Conservation (phyloP, 2,797 vertebrate genomes). For the Malurus splendens region DNA sequence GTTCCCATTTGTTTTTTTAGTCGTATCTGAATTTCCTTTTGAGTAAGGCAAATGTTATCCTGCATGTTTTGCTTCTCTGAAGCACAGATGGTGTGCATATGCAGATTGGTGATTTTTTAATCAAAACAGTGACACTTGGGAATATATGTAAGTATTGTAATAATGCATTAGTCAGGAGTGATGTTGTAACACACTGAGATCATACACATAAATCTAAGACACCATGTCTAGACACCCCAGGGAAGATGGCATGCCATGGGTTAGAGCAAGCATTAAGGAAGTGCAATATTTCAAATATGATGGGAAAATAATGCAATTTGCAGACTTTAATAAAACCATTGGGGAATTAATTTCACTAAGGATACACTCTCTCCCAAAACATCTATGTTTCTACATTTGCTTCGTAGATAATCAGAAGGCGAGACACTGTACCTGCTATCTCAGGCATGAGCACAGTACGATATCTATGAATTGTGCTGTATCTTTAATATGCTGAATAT, state of each 20-base stretch:
- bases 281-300: slow-evolving; percentile 74
- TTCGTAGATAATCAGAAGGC: slow-evolving; percentile 61
- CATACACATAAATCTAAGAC: slow-evolving; percentile 79
- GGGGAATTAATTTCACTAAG: slow-evolving; percentile 75
- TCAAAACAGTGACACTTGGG: slow-evolving; percentile 88
- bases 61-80: slow-evolving; percentile 70
- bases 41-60: slow-evolving; percentile 67
- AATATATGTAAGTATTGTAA: slow-evolving; percentile 85
- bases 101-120: slow-evolving; percentile 90
- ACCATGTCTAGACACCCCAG: slow-evolving; percentile 76
- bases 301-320: slow-evolving; percentile 74
- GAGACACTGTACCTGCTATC: slow-evolving; percentile 66
- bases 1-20: slow-evolving; percentile 56
- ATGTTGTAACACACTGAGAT: slow-evolving; percentile 82
- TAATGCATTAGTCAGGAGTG: slow-evolving; percentile 78
- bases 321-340: slow-evolving; percentile 74
- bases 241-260: slow-evolving; percentile 73
- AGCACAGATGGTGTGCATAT: slow-evolving; percentile 90
- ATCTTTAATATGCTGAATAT: slow-evolving; percentile 68
- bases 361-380: slow-evolving; percentile 61
- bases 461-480: slow-evolving; percentile 60
- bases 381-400: slow-evolving; percentile 55
- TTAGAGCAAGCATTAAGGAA: slow-evolving; percentile 72
- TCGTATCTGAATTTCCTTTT: slow-evolving; percentile 58
- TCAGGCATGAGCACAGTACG: slow-evolving; percentile 60